Evolutionary conservation across 92 coral and sea anemone genomes (phyloP).

Genomic region (Scolanthus callimorphus): DNA sequence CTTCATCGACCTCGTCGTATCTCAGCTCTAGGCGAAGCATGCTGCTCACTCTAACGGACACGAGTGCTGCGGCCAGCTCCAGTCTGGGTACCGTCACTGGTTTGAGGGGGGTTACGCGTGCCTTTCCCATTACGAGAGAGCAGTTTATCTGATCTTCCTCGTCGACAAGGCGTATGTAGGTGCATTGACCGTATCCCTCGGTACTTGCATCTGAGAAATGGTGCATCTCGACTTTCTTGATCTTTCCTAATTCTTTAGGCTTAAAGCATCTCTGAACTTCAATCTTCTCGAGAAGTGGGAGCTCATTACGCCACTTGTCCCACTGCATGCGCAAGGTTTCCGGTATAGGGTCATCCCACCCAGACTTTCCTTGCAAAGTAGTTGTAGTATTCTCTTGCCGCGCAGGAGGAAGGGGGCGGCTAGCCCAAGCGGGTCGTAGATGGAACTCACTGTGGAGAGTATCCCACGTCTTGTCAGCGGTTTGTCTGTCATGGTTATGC

Average conservation of each 20-base stretch:
- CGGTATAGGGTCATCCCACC: constrained; percentile 15
- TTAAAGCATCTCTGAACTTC: constrained; percentile 3
- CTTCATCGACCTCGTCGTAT: background rate
- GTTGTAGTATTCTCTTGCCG: background rate
- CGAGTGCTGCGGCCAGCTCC: constrained; percentile 9
- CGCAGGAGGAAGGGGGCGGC: background rate
- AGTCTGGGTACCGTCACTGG: constrained; percentile 12
- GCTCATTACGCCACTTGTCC: constrained; percentile 10
- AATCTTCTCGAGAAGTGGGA: too few species aligned
- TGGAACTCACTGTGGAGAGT: background rate
- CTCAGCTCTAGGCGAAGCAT: constrained; percentile 1
- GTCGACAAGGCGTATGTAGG: too few species aligned
- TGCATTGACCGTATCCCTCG: too few species aligned
- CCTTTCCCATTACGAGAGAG: constrained; percentile 16
- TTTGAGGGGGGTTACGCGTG: constrained; percentile 9
- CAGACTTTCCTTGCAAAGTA: background rate
- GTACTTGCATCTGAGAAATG: too few species aligned
- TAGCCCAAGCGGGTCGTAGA: background rate
- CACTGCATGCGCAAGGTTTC: background rate
- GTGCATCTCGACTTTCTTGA: too few species aligned
- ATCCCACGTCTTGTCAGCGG: background rate
- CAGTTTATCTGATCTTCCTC: too few species aligned
- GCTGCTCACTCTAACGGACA: constrained; percentile 5
- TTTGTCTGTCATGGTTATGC: background rate
- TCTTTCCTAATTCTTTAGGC: background rate